Evolutionary conservation across 37 sponge, comb jelly and placozoan genomes (phyloP).

Genomic region (Tethya wilhelma): DNA sequence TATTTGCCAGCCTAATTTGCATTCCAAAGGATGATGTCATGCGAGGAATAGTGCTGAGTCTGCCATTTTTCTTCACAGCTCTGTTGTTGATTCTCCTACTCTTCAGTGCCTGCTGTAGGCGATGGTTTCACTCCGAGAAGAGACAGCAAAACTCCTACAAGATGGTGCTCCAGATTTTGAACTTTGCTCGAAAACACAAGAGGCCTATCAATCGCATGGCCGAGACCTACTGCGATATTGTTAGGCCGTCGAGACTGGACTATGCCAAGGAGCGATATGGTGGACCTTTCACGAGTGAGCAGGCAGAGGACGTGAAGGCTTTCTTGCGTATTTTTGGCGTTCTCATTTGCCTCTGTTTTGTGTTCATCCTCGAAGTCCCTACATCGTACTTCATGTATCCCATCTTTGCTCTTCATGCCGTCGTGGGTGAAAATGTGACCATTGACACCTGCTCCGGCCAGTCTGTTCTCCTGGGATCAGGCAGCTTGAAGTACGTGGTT

Average conservation of each 20-base stretch:
- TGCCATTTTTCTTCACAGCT: neutral
- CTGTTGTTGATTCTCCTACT: neutral
- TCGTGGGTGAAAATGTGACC: neutral
- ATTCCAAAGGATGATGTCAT: too few relatives aligned
- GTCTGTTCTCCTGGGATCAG: neutral
- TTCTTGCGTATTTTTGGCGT: slow-evolving; percentile 6
- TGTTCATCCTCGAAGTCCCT: neutral
- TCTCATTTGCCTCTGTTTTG: neutral
- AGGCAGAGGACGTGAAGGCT: slow-evolving; percentile 4
- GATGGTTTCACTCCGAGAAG: slow-evolving; percentile 14
- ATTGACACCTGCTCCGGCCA: neutral
- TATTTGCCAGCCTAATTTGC: neutral
- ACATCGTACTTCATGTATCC: neutral
- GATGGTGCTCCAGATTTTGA: neutral
- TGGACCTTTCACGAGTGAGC: slow-evolving; percentile 10
- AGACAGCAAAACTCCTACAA: neutral
- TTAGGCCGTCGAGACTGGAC: neutral
- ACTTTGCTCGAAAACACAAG: slow-evolving; percentile 13
- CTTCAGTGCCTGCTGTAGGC: neutral
- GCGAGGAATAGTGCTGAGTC: too few relatives aligned
- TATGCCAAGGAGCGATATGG: slow-evolving; percentile 6
- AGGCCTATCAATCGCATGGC: slow-evolving; percentile 8
- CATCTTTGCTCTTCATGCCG: neutral
- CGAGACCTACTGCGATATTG: slow-evolving; percentile 7
- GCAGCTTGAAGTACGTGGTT: slow-evolving; percentile 1